A percentile compares a stretch with the other conserved stretches of the same genome.
phyloP scores from a whole-genome alignment of 1,140 invertebrate genomes.

The Muscidifurax raptorellus region DNA sequence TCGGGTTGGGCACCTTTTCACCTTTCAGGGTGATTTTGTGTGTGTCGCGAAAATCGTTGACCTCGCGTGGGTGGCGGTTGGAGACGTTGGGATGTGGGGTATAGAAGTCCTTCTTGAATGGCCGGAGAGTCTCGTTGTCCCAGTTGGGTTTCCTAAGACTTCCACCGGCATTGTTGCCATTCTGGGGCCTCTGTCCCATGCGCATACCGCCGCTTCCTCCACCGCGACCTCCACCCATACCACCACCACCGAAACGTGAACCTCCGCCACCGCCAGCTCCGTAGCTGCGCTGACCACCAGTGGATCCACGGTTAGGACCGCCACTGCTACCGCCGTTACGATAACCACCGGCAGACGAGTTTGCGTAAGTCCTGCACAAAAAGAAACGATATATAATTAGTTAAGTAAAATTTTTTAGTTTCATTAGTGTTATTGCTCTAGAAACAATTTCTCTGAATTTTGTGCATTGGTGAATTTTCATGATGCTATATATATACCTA shows the following conservation, averaged over 20 bases:
- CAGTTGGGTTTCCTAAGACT: conserved; percentile 86
- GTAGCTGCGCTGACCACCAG: conserved; percentile 48
- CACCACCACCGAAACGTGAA: conserved; percentile 60
- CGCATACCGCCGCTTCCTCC: conserved; percentile 63
- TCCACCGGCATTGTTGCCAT: conserved; percentile 78
- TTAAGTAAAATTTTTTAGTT: not conserved
- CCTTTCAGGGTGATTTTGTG: conserved; percentile 92
- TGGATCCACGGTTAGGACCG: conserved; percentile 49
- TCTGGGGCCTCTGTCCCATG: conserved; percentile 62
- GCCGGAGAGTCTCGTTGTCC: conserved; percentile 84
- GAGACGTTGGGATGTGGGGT: conserved; percentile 85
- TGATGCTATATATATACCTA: not conserved
- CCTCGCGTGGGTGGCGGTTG: conserved; percentile 83
- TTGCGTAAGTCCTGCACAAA: conserved; percentile 68
- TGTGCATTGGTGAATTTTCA: not conserved
- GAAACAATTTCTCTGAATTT: not conserved
- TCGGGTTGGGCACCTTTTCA: conserved; percentile 83
- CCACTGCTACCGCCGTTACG: conserved; percentile 52
- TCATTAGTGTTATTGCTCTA: too few relatives aligned
- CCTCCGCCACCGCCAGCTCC: conserved; percentile 53
- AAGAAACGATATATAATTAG: conserved; percentile 4
- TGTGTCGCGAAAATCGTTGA: conserved; percentile 83
- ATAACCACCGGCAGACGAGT: conserved; percentile 62
- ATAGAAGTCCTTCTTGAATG: conserved; percentile 97
- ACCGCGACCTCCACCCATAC: conserved; percentile 5